phyloP scores from a whole-genome alignment of 2,113 vertebrate genomes.

The Elachura formosa region DNA sequence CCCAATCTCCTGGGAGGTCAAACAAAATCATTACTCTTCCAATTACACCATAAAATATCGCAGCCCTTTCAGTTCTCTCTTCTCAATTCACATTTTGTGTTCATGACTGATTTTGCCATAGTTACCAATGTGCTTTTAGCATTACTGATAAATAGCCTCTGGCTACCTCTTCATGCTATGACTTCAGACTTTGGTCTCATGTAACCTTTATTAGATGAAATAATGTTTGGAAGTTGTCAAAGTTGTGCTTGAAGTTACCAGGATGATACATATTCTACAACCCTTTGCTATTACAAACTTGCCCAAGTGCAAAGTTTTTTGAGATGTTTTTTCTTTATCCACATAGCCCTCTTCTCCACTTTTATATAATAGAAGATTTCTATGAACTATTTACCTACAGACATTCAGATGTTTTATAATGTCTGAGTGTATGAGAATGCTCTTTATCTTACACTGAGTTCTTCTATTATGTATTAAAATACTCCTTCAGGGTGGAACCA shows the following conservation, averaged over 20 bases:
- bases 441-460: background rate
- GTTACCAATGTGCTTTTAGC: background rate
- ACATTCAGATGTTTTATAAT: background rate
- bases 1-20: background rate
- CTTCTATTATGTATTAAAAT: background rate
- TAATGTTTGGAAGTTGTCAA: background rate
- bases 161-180: background rate
- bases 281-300: background rate
- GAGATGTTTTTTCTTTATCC: background rate
- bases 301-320: background rate
- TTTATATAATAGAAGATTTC: background rate
- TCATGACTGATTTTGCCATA: background rate
- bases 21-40: background rate
- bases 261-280: background rate
- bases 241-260: background rate
- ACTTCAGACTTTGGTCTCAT: background rate
- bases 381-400: background rate
- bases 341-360: background rate
- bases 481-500: background rate
- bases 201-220: background rate
- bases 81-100: background rate
- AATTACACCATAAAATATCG: background rate
- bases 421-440: background rate
- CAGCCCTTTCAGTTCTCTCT: background rate
- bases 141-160: background rate